Evolutionary conservation across 2,113 vertebrate genomes (phyloP).

Genomic region (Petrocephalus microphthalmus): DNA sequence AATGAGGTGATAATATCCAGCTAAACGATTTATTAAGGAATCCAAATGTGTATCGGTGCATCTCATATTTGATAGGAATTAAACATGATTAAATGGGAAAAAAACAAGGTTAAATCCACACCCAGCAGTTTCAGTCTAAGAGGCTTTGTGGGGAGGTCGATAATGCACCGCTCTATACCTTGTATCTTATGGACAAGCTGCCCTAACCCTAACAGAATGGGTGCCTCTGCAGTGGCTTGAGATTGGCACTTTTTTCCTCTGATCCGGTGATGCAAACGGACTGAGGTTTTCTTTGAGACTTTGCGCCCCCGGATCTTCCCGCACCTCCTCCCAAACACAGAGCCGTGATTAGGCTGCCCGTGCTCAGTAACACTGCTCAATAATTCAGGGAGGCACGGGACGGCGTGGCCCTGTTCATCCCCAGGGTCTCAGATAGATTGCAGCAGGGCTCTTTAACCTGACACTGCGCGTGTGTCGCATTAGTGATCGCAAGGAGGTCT

Average conservation of each 20-base stretch:
- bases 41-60: background rate
- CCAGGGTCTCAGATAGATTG: background rate
- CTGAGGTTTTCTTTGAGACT: background rate
- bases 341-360: background rate
- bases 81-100: background rate
- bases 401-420: background rate
- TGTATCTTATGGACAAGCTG: background rate
- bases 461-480: background rate
- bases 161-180: background rate
- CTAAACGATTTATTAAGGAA: background rate
- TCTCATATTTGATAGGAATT: background rate
- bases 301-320: background rate
- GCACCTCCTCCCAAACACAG: background rate
- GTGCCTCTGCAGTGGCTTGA: background rate
- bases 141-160: background rate
- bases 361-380: conserved; percentile 11
- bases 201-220: background rate
- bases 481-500: background rate
- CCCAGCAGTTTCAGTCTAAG: background rate
- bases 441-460: conserved; percentile 3
- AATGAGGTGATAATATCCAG: background rate
- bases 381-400: background rate
- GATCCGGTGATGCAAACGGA: background rate
- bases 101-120: background rate
- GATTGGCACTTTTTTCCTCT: background rate